A percentile compares a stretch with the other conserved stretches of the same genome.
Evolutionary conservation across 2,888 invertebrate genomes (phyloP).

Genomic region (Taphrorychus bicolor): DNA sequence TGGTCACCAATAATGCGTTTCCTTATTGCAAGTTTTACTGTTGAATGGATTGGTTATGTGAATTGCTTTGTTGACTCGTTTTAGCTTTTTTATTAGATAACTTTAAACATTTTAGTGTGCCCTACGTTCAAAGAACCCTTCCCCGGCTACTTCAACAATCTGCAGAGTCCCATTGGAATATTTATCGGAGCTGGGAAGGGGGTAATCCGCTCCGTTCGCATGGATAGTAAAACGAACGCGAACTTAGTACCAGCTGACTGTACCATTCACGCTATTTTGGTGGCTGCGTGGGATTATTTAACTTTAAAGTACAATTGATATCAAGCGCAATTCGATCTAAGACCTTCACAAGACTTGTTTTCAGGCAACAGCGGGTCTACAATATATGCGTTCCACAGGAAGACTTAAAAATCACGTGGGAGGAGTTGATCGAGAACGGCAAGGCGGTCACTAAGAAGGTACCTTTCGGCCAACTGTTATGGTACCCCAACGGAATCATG

Average conservation of each 20-base stretch:
- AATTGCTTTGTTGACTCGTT: no score
- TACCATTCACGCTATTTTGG: conserved; percentile 78
- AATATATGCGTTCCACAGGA: conserved; percentile 44
- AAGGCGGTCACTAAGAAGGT: conserved; percentile 76
- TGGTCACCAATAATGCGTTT: no score
- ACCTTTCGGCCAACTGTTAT: conserved; percentile 83
- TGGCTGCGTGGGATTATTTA: conserved; percentile 70
- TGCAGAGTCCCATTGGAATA: conserved; percentile 88
- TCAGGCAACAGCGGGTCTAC: conserved; percentile 43
- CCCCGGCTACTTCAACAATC: conserved; percentile 90
- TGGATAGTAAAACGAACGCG: conserved; percentile 67
- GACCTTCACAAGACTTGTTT: conserved; percentile 16
- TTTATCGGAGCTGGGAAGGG: conserved; percentile 84
- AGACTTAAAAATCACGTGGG: conserved; percentile 74
- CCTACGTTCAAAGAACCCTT: conserved; percentile 78
- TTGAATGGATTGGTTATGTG: no score
- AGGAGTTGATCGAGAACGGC: conserved; percentile 83
- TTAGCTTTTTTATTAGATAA: conserved; percentile 31
- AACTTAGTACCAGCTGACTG: conserved; percentile 82
- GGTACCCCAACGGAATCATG: conserved; percentile 87
- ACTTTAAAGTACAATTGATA: conserved; percentile 25
- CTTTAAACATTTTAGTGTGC: conserved; percentile 66
- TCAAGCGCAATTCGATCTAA: background rate
- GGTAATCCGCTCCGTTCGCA: conserved; percentile 84
- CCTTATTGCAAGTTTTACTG: no score